Conservation (phyloP, 2,888 invertebrate species). For the Liopterus haemorrhoidalis region DNA sequence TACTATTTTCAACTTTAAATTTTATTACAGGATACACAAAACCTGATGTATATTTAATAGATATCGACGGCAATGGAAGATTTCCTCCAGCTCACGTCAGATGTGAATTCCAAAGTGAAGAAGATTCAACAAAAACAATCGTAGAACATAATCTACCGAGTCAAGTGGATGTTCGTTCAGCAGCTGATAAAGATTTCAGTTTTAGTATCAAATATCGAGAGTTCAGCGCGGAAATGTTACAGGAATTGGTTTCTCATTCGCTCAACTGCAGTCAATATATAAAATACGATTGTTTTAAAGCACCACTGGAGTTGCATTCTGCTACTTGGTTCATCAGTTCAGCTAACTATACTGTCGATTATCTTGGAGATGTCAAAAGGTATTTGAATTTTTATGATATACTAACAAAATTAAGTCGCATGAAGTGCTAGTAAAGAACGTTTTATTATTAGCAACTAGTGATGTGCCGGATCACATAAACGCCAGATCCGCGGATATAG, state of each 20-base stretch:
- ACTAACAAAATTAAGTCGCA: too few species aligned
- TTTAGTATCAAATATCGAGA: constrained; percentile 83
- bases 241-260: constrained; percentile 83
- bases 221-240: constrained; percentile 85
- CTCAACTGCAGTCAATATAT: constrained; percentile 84
- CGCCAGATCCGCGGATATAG: too few species aligned
- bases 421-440: background rate
- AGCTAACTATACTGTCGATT: constrained; percentile 70
- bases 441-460: too few species aligned
- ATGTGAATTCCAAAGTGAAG: constrained; percentile 84
- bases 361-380: constrained; percentile 75
- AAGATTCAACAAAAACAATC: constrained; percentile 78
- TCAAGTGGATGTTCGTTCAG: constrained; percentile 80
- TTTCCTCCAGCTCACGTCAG: constrained; percentile 88
- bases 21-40: constrained; percentile 61
- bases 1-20: background rate
- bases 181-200: constrained; percentile 72
- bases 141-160: constrained; percentile 88
- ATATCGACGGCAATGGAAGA: constrained; percentile 89
- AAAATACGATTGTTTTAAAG: constrained; percentile 84
- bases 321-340: constrained; percentile 87
- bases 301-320: constrained; percentile 78
- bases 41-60: constrained; percentile 86
- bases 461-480: too few species aligned
- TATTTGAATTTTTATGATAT: constrained; percentile 38